phyloP scores from a whole-genome alignment of 2,113 vertebrate species.

The Morone chrysops region DNA sequence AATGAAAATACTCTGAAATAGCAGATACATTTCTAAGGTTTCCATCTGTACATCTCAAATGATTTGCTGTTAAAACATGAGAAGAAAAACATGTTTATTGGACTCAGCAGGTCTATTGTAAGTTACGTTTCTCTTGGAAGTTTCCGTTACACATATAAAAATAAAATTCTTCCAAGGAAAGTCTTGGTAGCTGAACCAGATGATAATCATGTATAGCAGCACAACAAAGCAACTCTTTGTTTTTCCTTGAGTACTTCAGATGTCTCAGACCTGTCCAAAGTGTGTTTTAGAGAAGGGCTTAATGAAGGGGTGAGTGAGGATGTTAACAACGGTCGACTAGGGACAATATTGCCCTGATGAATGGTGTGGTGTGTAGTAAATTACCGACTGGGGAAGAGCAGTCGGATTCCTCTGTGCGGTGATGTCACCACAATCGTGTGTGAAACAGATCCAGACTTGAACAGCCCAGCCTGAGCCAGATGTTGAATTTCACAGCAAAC shows the following conservation, averaged over 20 bases:
- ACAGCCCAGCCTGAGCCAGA: constrained; percentile 76
- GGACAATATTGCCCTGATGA: constrained; percentile 67
- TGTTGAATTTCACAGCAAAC: constrained; percentile 74
- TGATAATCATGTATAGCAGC: constrained; percentile 37
- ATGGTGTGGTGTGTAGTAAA: constrained; percentile 77
- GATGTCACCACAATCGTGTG: constrained; percentile 80
- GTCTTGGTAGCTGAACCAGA: constrained; percentile 6
- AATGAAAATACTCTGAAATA: neutral
- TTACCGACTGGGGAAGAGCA: constrained; percentile 71
- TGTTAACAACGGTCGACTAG: constrained; percentile 56
- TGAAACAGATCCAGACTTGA: constrained; percentile 87
- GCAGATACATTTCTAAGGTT: neutral
- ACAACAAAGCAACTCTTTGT: constrained; percentile 48
- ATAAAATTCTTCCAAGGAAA: constrained; percentile 9
- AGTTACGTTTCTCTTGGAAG: constrained; percentile 26
- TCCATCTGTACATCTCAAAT: neutral
- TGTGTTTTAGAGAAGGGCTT: constrained; percentile 56
- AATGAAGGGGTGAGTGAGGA: constrained; percentile 73
- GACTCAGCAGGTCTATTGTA: neutral
- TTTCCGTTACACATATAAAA: constrained; percentile 19
- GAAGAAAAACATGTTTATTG: neutral
- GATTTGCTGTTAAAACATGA: constrained; percentile 2
- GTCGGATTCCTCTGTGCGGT: constrained; percentile 80
- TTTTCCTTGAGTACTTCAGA: constrained; percentile 19
- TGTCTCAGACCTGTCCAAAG: constrained; percentile 21